phyloP scores from a whole-genome alignment of 2,797 vertebrate species.

The Phaenicophaeus curvirostris region DNA sequence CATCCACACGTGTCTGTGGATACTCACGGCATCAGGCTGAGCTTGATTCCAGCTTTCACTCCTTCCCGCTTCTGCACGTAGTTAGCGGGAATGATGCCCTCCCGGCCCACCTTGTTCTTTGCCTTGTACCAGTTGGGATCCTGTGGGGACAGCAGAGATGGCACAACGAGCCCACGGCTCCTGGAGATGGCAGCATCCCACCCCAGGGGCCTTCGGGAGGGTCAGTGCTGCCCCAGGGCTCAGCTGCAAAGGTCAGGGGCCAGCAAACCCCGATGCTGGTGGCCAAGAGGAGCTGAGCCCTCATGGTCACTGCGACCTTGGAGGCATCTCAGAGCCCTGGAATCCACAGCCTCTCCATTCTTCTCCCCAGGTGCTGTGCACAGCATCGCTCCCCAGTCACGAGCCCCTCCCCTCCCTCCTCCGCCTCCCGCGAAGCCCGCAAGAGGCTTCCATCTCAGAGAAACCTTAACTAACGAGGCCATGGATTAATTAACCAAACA shows the following conservation, averaged over 20 bases:
- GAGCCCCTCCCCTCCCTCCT: neutral
- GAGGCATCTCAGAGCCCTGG: neutral
- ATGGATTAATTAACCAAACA: neutral
- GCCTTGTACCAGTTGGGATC: slow-evolving; percentile 99
- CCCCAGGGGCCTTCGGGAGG: neutral
- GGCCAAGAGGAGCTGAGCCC: neutral
- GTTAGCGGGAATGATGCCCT: slow-evolving; percentile 95
- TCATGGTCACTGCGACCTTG: neutral
- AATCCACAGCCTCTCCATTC: neutral
- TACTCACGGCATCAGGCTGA: slow-evolving; percentile 99
- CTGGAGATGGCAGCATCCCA: neutral
- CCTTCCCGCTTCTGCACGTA: slow-evolving; percentile 96
- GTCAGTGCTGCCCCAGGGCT: neutral
- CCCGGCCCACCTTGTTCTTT: slow-evolving; percentile 89
- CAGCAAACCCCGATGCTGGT: rapidly evolving
- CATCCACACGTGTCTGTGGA: neutral
- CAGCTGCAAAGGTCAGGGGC: rapidly evolving
- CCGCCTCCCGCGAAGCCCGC: neutral
- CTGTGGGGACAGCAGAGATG: slow-evolving; percentile 63
- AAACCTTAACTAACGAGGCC: slow-evolving; percentile 56
- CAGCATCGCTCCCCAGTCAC: rapidly evolving
- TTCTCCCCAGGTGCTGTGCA: rapidly evolving
- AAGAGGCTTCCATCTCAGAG: neutral
- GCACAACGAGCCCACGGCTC: rapidly evolving
- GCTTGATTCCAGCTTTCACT: slow-evolving; percentile 90